Conservation (phyloP, 2,888 invertebrate genomes). For the Rhingia rostrata region DNA sequence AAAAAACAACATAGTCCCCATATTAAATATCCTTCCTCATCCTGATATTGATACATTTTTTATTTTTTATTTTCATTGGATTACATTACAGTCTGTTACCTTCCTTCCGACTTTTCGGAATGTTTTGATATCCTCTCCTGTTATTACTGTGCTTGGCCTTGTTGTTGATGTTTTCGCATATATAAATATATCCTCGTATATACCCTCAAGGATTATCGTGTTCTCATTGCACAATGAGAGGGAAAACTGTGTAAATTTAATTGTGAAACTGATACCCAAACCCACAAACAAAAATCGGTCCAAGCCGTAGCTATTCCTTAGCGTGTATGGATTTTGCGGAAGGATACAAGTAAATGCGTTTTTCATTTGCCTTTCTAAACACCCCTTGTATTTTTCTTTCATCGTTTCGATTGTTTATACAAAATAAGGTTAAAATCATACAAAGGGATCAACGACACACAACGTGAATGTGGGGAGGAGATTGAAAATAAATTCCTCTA, state of each 20-base stretch:
- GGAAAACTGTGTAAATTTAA: constrained; percentile 63
- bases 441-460: constrained; percentile 55
- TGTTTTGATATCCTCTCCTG: constrained; percentile 65
- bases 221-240: constrained; percentile 63
- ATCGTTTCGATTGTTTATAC: constrained; percentile 74
- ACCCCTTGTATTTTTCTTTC: constrained; percentile 75
- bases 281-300: constrained; percentile 28
- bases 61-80: constrained; percentile 38
- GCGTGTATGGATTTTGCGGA: constrained; percentile 57
- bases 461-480: neutral
- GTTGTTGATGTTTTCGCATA: constrained; percentile 64
- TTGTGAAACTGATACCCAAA: constrained; percentile 66
- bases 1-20: neutral
- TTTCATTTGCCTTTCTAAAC: constrained; percentile 22
- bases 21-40: neutral
- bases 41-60: constrained; percentile 59
- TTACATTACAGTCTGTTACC: constrained; percentile 69
- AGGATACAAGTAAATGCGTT: constrained; percentile 14
- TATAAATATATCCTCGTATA: neutral
- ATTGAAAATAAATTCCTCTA: constrained; percentile 13
- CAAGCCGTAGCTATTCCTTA: constrained; percentile 49
- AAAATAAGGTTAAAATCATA: constrained; percentile 71
- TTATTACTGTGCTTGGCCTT: constrained; percentile 47
- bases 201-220: constrained; percentile 68
- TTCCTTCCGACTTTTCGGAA: constrained; percentile 68